These are phyloP conservation scores for Taxidea taxus DNA, from an alignment of 2,113 vertebrate species.

Conservation along the genomic window DNA sequence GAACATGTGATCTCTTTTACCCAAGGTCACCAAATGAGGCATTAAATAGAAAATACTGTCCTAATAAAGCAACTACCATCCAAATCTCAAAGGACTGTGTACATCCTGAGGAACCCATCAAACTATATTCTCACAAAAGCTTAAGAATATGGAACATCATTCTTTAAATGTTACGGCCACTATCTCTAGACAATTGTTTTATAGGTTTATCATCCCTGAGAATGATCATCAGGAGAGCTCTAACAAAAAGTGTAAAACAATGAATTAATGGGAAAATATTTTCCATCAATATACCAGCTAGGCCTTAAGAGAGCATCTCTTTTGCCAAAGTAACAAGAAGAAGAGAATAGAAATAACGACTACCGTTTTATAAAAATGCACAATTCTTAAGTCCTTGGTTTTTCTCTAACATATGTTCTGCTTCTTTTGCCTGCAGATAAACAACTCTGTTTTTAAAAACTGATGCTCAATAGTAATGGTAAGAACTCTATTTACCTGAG, in stretches of 20 bases:
- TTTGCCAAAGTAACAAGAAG: conserved; percentile 7
- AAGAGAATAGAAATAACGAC: neutral
- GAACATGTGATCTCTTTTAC: neutral
- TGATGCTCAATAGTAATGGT: neutral
- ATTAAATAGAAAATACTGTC: neutral
- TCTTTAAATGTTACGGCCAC: neutral
- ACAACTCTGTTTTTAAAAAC: neutral
- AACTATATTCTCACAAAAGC: neutral
- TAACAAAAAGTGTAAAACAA: neutral
- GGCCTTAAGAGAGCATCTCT: neutral
- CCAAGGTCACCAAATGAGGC: neutral
- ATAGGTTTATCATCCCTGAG: neutral
- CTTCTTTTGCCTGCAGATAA: neutral
- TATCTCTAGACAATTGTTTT: neutral
- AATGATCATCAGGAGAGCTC: neutral
- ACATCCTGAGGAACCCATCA: neutral
- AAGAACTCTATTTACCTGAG: conserved; percentile 8
- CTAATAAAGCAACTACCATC: neutral
- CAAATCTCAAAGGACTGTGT: conserved; percentile 1
- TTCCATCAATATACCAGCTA: neutral
- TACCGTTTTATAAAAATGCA: conserved; percentile 18
- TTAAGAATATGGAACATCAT: neutral
- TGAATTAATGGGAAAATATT: neutral
- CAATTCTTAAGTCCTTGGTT: neutral
- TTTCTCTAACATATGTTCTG: neutral